Base-by-base conservation (phyloP, 2,797 vertebrate species). In the Xenopus petersii region DNA sequence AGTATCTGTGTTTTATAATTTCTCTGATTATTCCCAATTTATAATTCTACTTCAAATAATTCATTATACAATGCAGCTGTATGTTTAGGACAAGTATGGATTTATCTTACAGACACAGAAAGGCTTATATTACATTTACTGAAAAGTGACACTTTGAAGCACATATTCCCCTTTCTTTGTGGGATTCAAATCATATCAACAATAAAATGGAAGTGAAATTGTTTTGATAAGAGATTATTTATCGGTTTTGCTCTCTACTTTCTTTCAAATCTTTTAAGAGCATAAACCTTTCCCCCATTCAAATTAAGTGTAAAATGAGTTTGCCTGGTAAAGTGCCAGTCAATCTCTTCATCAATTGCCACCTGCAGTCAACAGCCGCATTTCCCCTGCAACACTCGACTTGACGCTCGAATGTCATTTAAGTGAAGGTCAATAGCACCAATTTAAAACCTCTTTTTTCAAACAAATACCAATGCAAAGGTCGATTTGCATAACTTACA, bases 381-480 rank as follows among this genome's bases (percentile, higher is more conserved):
- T 77, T 77, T 77, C 75, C 70, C 67, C 75, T 77, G 70, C 70
- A 77, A 77, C 75, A 77, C 75, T 77, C 70, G 67, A 70, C 75
- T 77, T 77, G 75, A 77, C 56, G 75, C 73, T 77, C 49, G 33
- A 77, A 77, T 77, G 75, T 77, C 75, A 77, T 77, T 77, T 77
- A 77, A 77, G 70, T 77, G 75, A 77, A 77, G 75, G 75, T 77
- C 75, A 77, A 77, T 73, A 73, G 70, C 70, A 77, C 75, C 75
- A 77, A 77, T 73, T 77, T 77, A 77, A 77, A 77, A 71, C 75
- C 72, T 59, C 51, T 30, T 73, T 77, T 77, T 73, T 77, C 75
- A 77, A 77, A 77, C 75, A 77, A 77, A 77, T 77, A 73, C 75
- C 75, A 73, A 56, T 68, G 70, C 75, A 68, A 70, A 73, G 49